phyloP scores from a whole-genome alignment of 2,113 vertebrate genomes.

The Cygnus atratus region DNA sequence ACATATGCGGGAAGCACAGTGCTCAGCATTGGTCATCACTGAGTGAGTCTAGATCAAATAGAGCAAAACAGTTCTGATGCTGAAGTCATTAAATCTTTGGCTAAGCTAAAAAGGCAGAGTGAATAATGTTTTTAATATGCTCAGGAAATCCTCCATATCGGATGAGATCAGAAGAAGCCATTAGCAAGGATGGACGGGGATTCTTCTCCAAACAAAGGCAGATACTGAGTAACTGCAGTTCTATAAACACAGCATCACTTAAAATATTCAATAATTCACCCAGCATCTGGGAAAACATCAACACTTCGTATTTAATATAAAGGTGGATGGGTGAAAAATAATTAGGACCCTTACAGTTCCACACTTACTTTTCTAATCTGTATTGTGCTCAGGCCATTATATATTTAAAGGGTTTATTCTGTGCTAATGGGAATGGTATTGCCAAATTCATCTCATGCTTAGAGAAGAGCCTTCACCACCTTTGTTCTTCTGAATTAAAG shows the following conservation, averaged over 20 bases:
- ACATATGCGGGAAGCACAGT: background rate
- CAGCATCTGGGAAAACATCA: background rate
- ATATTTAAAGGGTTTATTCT: background rate
- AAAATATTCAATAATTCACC: background rate
- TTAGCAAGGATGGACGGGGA: constrained; percentile 4
- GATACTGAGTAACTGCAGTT: background rate
- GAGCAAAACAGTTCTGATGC: background rate
- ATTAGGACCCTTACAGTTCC: background rate
- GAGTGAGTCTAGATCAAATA: background rate
- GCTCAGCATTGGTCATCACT: background rate
- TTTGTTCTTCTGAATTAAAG: background rate
- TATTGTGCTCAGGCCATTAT: background rate
- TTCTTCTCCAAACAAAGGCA: constrained; percentile 15
- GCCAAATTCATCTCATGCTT: background rate
- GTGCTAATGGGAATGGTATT: background rate
- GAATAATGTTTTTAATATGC: constrained; percentile 23
- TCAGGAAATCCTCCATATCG: constrained; percentile 6
- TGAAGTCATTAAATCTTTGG: constrained; percentile 14
- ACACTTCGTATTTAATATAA: background rate
- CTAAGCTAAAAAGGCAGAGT: constrained; percentile 30
- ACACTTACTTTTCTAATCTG: background rate
- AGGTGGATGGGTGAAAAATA: constrained; percentile 3
- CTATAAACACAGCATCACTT: constrained; percentile 13
- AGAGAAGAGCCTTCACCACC: background rate
- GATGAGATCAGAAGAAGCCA: constrained; percentile 29